Conservation (phyloP, 2,888 invertebrate genomes). For the Sphinx pinastri region DNA sequence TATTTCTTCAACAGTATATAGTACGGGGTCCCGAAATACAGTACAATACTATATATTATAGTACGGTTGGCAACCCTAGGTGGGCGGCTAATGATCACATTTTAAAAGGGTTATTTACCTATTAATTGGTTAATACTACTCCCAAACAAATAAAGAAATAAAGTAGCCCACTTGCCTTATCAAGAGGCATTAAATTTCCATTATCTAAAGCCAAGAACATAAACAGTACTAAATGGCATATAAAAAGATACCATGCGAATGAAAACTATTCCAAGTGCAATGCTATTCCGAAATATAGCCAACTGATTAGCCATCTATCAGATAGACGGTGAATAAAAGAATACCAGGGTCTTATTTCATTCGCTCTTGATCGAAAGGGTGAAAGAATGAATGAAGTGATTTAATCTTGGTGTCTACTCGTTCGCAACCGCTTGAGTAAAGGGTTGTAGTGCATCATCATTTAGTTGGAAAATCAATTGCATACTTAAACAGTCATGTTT, state of each 20-base stretch:
- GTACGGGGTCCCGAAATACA: too few species aligned
- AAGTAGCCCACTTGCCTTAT: neutral
- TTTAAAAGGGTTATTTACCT: neutral
- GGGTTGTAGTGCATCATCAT: too few species aligned
- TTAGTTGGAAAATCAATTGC: too few species aligned
- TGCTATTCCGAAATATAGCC: slow-evolving; percentile 19
- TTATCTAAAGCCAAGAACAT: slow-evolving; percentile 2
- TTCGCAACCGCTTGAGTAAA: too few species aligned
- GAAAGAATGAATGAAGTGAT: too few species aligned
- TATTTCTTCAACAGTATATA: too few species aligned
- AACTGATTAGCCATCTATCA: slow-evolving; percentile 8
- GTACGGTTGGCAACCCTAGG: too few species aligned
- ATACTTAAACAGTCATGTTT: too few species aligned
- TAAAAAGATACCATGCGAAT: slow-evolving; percentile 12
- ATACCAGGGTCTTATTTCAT: too few species aligned
- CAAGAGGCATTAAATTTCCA: slow-evolving; percentile 14
- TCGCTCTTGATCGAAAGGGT: too few species aligned
- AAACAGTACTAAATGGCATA: slow-evolving; percentile 15
- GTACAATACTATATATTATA: too few species aligned
- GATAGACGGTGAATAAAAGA: neutral
- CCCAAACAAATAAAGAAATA: neutral
- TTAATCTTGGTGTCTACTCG: too few species aligned
- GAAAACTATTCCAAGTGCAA: slow-evolving; percentile 18
- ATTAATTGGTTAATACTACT: neutral
- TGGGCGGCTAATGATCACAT: neutral